Evolutionary conservation across 2,888 invertebrate species (phyloP).

Genomic region (Heliconius charithonia): DNA sequence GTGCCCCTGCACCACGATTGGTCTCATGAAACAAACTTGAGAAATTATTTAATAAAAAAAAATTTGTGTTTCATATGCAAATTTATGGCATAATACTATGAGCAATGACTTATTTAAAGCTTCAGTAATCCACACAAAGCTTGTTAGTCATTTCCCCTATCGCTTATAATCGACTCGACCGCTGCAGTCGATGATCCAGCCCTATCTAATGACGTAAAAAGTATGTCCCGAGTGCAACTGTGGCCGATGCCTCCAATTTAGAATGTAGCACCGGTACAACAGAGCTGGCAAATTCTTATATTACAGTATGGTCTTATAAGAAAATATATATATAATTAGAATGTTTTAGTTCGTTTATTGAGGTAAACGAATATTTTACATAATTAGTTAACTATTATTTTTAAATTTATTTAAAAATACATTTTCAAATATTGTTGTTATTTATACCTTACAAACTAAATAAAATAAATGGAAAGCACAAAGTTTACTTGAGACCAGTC

Average conservation of each 20-base stretch:
- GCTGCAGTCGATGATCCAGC: slow-evolving; percentile 69
- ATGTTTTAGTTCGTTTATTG: not conserved
- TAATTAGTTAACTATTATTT: not conserved
- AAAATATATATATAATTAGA: not conserved
- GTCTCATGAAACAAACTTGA: too few relatives aligned
- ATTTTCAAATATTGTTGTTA: not conserved
- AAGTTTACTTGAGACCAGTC: too few relatives aligned
- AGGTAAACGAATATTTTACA: too few relatives aligned
- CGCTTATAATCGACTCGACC: slow-evolving; percentile 74
- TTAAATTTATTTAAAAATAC: not conserved
- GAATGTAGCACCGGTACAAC: slow-evolving; percentile 54
- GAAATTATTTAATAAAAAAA: not conserved
- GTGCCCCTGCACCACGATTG: too few relatives aligned
- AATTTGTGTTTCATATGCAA: slow-evolving; percentile 14
- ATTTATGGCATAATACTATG: slow-evolving; percentile 24
- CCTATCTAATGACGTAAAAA: slow-evolving; percentile 82
- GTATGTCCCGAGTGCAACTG: slow-evolving; percentile 78
- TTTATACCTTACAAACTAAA: not conserved
- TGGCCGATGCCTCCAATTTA: slow-evolving; percentile 60
- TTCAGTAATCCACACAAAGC: slow-evolving; percentile 41
- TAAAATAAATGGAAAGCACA: not conserved
- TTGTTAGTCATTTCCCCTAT: slow-evolving; percentile 49
- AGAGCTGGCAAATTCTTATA: slow-evolving; percentile 27
- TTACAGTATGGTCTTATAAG: not conserved
- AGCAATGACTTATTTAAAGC: slow-evolving; percentile 39